Evolutionary conservation across 2,797 vertebrate genomes (phyloP).

Genomic region (Paramormyrops hopkinsi): DNA sequence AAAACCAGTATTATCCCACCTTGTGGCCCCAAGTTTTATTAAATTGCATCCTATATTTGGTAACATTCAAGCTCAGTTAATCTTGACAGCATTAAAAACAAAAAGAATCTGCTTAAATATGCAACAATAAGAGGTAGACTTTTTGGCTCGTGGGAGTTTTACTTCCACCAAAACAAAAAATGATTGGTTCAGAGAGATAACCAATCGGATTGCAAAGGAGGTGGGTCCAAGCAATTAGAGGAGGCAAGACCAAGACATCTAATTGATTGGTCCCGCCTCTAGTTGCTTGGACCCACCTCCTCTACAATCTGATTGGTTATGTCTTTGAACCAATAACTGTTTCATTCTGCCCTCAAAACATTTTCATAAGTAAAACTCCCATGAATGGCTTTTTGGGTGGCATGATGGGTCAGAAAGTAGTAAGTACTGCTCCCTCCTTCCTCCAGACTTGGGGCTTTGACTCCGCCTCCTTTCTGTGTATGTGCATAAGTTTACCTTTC

Average conservation of each 20-base stretch:
- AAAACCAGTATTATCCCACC: neutral
- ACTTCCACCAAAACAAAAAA: neutral
- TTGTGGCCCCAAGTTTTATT: neutral
- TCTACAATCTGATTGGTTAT: neutral
- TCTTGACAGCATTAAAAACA: neutral
- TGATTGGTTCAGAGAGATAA: neutral
- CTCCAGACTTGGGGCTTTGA: neutral
- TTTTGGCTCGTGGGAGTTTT: neutral
- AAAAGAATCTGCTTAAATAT: neutral
- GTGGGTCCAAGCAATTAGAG: neutral
- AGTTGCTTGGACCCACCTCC: neutral
- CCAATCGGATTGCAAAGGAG: neutral
- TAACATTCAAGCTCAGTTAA: neutral
- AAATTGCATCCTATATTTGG: neutral
- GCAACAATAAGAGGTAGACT: neutral
- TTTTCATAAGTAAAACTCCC: neutral
- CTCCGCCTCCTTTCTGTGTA: neutral
- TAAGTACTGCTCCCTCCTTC: neutral
- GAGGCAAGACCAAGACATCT: neutral
- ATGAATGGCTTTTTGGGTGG: neutral
- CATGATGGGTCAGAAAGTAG: neutral
- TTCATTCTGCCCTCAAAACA: neutral
- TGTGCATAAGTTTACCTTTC: neutral
- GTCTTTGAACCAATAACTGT: neutral
- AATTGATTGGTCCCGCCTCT: neutral